These are phyloP conservation scores for Rotaria macrura DNA, from an alignment of 2,888 invertebrate genomes.

Conservation along the genomic window DNA sequence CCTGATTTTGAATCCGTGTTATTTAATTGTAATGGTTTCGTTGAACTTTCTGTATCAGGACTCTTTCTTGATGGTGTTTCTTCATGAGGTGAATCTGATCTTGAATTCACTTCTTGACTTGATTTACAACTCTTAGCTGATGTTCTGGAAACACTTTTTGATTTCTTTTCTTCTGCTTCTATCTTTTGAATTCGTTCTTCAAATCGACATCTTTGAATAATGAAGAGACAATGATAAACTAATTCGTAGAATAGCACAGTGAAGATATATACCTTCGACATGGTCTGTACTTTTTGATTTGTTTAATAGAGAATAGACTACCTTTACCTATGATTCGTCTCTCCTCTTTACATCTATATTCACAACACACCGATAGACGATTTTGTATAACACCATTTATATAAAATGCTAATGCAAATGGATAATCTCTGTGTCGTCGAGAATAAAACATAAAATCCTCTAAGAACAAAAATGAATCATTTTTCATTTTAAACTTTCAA, in stretches of 20 bases:
- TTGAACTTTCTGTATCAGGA: background rate
- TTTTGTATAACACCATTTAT: background rate
- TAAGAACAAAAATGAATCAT: too few species aligned
- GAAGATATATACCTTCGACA: background rate
- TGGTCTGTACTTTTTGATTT: background rate
- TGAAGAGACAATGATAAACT: background rate
- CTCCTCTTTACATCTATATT: background rate
- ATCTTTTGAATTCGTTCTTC: background rate
- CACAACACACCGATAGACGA: constrained; percentile 2
- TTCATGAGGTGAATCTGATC: background rate
- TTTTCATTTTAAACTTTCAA: too few species aligned
- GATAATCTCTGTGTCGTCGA: background rate
- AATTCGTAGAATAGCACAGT: too few species aligned
- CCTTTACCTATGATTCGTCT: background rate
- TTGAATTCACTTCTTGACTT: too few species aligned
- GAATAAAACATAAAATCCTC: background rate
- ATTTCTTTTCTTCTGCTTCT: background rate
- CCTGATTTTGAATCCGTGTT: background rate
- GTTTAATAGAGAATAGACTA: background rate
- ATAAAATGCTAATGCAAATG: background rate
- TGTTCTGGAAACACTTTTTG: background rate
- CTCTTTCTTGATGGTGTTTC: background rate
- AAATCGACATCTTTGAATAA: constrained; percentile 15
- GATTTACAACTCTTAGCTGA: background rate
- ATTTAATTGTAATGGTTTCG: background rate